Evolutionary conservation across 2,113 vertebrate genomes (phyloP), one percentile per base, ranked within the genome.

Genomic region (Pseudopodoces humilis): DNA sequence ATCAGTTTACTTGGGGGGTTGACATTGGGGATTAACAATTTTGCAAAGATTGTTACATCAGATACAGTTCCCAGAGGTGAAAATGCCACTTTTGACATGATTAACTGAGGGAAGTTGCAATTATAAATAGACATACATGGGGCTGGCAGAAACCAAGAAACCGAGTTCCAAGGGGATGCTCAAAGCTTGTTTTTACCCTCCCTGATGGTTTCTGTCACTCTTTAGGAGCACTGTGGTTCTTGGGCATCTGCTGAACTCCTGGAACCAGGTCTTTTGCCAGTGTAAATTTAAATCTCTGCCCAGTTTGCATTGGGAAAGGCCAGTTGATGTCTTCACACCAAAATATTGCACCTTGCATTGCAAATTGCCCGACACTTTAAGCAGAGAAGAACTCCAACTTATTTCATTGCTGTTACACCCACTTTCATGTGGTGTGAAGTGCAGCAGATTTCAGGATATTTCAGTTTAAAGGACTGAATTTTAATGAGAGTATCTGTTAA

Each of bases 391-490:
- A 83, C 86, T 96, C 76, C 88, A 94, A 65, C 80, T 95, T 94
- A 86, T 90, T 93, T 92, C 68, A n/a, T 70, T 86, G 86, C 83
- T 81, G 80, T 55, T 97, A 90, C 94, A 95, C 95, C 96, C 94
- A 96, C 94, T 92, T 97, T 93, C 92, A 47, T 96, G 95, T 93
- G 94, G 96, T 97, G 92, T 93, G 96, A 97, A 96, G 64, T 50
- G 80, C 83, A 93, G 86, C 95, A 95, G 94, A 94, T 96, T 97
- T 97, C 83, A 88, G 80, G 92, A 83, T 93, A 93, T 92, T 97
- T 93, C 88, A 50, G 86, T 93, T 96, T 67, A 77, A 90, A 96
- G 64, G 76, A 86, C 68, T 96, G 96, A 95, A 97, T 97, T 92
- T 95, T 88, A 93, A 97, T 81, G 83, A 90, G 92, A 81, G 11